These are phyloP conservation scores for Atrichornis clamosus DNA, from an alignment of 2,113 vertebrate species.

Conservation along the genomic window DNA sequence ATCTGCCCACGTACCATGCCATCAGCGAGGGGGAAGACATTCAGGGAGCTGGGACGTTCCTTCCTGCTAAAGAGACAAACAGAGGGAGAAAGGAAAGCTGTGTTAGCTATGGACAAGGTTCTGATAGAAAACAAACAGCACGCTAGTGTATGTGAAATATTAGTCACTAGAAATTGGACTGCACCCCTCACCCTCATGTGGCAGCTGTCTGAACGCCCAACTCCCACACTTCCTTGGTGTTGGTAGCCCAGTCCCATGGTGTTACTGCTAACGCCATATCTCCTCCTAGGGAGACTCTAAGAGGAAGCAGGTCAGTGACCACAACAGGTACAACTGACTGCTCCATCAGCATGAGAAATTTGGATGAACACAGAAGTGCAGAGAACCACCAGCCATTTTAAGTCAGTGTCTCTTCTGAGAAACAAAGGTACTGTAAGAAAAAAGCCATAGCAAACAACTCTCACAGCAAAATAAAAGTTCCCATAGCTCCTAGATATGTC, in stretches of 20 bases:
- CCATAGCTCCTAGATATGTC: background rate
- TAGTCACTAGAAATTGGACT: background rate
- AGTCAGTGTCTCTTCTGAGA: background rate
- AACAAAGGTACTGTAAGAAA: background rate
- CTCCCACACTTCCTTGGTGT: background rate
- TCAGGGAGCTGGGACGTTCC: constrained; percentile 93
- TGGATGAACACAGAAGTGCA: background rate
- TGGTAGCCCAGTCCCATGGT: background rate
- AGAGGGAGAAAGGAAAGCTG: background rate
- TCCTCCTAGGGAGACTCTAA: background rate
- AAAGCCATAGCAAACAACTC: background rate
- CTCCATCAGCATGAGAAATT: background rate
- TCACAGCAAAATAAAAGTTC: background rate
- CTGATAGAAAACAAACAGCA: background rate
- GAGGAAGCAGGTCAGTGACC: background rate
- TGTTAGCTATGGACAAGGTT: background rate
- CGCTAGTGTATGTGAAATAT: background rate
- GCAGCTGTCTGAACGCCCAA: background rate
- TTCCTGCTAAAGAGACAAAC: constrained; percentile 81
- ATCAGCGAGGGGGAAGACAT: constrained; percentile 88
- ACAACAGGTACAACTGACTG: background rate
- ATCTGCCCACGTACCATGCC: constrained; percentile 96
- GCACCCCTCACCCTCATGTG: background rate
- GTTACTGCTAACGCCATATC: background rate
- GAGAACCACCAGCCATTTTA: background rate